Evolutionary conservation across 2,113 vertebrate species (phyloP), one percentile per base, ranked within the genome.

Genomic region (Dipodomys ordii): DNA sequence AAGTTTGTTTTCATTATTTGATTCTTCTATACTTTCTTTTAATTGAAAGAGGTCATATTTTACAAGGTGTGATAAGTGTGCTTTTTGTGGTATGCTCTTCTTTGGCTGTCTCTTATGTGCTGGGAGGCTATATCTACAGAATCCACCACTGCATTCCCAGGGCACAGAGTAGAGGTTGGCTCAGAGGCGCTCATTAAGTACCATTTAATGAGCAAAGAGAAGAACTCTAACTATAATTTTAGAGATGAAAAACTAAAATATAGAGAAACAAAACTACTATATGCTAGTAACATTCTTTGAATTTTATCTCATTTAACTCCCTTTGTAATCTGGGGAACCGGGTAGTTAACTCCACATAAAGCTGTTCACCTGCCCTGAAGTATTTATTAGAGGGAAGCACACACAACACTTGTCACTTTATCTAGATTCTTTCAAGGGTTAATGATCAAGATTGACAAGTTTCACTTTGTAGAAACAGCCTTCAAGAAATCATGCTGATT

Each of bases 281-380:
- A 12, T 77, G 19, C 23, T 5, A 35, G 2, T 25, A 92, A 57
- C 20, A 83, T 65, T 39, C 20, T 46, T 83, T 68, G 7, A 39
- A 25, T 39, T 71, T 84, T 88, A 64, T 23, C 39, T 84, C 32
- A 68, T 53, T 89, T 71, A 64, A 49, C 90, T 90, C 87, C 92
- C 25, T 23, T 28, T 49, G 30, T 67, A 16, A 69, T 73, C 83
- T 35, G 0, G 1, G 23, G 8, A 44, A 7, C 32, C 11, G 18
- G 12, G 2, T 57, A 60, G 15, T 23, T 35, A 3, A 69, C 39
- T 27, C n/a, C 8, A 0, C 69, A 16, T 49, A 60, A 90, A 39
- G 35, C 35, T 39, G 35, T 39, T 39, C 35, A 35, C 35, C 35
- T 35, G 35, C 35, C 35, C 35, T 35, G 35, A 2, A 35, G 3